Base-by-base conservation (phyloP, 2,888 invertebrate species). In the Gerosis bhagava region DNA sequence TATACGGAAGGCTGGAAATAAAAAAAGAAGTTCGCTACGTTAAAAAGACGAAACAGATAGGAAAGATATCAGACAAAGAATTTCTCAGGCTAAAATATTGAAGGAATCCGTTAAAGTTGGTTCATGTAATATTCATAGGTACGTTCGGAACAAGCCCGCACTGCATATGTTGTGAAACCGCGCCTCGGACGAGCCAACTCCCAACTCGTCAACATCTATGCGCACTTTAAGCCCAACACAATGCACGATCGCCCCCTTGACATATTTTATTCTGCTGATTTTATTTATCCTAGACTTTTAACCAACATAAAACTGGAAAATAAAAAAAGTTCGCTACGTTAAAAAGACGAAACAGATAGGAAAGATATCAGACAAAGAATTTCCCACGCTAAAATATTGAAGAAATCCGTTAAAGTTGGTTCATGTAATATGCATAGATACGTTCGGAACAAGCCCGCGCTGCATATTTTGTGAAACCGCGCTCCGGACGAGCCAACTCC, bases 71-170 rank as follows among this genome's bases (percentile, higher is more conserved):
- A 55, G 51, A 49, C 49, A 53, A 54, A 56, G 54, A 70, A 71
- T 76, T 78, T 80, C 69, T 69, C 70, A 70, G 65, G 69, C 63
- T 76, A 66, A 26, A 39, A 81, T 83, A 81, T 83, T 78, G 74
- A 82, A 77, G 77, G 76, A 77, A 81, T 79, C 72, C 76, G 73
- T 65, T 71, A 72, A 79, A 82, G 70, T 83, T 82, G 70, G 64
- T 63, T 83, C 83, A 83, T 83, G 80, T 78, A 82, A 83, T 81
- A 84, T 84, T 80, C 83, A 84, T 64, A 53, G 61, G 62, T 56
- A 62, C 63, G 61, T 61, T 63, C 68, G 64, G 65, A 63, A 63
- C 67, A 58, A 57, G 55, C 59, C 61, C 63, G 69, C 71, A 49
- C 70, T 71, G 82, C 77, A 83, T 79, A 81, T 77, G 77, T 79